Evolutionary conservation across 2,797 vertebrate genomes (phyloP).

Genomic region (Pseudochromis fuscus): DNA sequence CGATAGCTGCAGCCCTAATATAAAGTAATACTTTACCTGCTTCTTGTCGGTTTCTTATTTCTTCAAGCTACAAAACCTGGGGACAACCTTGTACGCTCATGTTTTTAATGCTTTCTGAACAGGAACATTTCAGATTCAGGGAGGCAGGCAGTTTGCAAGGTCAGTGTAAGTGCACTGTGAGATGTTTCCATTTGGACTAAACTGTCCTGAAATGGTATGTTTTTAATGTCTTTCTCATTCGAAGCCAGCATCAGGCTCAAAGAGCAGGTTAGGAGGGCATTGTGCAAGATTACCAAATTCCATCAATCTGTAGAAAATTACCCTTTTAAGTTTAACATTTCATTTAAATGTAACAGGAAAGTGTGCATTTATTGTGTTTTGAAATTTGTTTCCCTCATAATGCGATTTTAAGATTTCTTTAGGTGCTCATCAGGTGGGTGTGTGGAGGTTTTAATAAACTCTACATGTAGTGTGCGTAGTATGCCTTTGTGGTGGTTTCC

Average conservation of each 20-base stretch:
- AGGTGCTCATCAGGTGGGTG: constrained; percentile 3
- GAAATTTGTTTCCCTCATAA: neutral
- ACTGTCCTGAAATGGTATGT: neutral
- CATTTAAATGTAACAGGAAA: constrained; percentile 15
- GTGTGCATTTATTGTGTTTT: neutral
- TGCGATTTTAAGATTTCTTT: constrained; percentile 25
- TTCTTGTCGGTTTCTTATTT: constrained; percentile 1
- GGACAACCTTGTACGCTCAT: constrained; percentile 8
- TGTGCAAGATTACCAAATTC: constrained; percentile 7
- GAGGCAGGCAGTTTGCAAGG: neutral
- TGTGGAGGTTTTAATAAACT: neutral
- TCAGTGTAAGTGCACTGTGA: neutral
- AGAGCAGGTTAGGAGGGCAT: constrained; percentile 9
- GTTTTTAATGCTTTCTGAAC: constrained; percentile 13
- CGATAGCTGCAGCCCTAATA: too few relatives aligned
- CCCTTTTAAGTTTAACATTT: neutral
- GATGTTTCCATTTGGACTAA: constrained; percentile 2
- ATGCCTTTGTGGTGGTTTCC: constrained; percentile 1
- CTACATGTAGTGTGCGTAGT: neutral
- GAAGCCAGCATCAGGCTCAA: neutral
- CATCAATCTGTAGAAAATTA: constrained; percentile 22
- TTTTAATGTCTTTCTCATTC: neutral
- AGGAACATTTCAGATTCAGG: neutral
- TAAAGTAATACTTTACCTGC: constrained; percentile 2
- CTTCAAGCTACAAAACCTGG: constrained; percentile 20